A percentile compares a stretch with the other conserved stretches of the same genome.
These are phyloP conservation scores for Sternotherus odoratus DNA, from an alignment of 2,797 vertebrate genomes.

Conservation along the genomic window DNA sequence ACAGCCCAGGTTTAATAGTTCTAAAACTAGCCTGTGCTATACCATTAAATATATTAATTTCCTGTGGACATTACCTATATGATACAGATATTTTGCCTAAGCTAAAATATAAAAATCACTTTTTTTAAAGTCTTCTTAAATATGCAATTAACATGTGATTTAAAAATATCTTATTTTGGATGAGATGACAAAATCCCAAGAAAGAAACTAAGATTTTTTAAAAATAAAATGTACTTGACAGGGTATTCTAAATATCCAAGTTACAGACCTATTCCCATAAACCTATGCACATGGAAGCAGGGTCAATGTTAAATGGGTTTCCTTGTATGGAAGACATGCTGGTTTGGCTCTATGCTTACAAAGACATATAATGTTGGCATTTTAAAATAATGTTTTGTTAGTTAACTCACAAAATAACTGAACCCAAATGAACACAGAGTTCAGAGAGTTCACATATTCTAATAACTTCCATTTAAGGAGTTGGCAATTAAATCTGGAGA, in stretches of 20 bases:
- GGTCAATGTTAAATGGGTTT: background rate
- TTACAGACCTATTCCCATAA: background rate
- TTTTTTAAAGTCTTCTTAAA: slow-evolving; percentile 48
- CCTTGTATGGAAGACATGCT: background rate
- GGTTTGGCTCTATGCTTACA: background rate
- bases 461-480: slow-evolving; percentile 17
- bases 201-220: slow-evolving; percentile 37
- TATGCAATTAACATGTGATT: slow-evolving; percentile 47
- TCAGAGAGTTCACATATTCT: slow-evolving; percentile 61
- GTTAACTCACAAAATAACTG: slow-evolving; percentile 64
- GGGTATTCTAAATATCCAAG: slow-evolving; percentile 18
- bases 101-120: slow-evolving; percentile 58
- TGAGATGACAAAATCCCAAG: slow-evolving; percentile 25
- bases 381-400: slow-evolving; percentile 13
- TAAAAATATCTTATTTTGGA: slow-evolving; percentile 49
- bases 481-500: background rate
- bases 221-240: slow-evolving; percentile 40
- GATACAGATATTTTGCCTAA: slow-evolving; percentile 28
- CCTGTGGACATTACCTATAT: slow-evolving; percentile 29
- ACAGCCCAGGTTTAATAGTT: background rate
- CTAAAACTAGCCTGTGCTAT: background rate
- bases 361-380: background rate
- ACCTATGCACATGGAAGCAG: background rate
- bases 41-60: slow-evolving; percentile 65
- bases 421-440: slow-evolving; percentile 52